These are phyloP conservation scores for Ptiloglossa arizonensis DNA, from an alignment of 1,140 invertebrate species.

Conservation along the genomic window DNA sequence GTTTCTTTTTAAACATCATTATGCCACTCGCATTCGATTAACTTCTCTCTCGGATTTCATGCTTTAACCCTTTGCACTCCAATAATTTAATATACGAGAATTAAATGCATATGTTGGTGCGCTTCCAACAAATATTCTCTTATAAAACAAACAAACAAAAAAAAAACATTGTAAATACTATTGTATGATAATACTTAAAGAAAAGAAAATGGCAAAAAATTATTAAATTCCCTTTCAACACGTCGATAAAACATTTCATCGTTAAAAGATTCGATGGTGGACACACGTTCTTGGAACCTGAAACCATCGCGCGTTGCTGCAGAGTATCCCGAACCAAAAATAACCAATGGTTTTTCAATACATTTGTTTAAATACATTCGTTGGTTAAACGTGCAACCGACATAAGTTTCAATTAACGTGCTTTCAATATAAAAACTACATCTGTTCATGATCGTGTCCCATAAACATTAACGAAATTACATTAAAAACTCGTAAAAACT, in stretches of 20 bases:
- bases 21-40: neutral
- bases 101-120: slow-evolving; percentile 11
- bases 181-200: slow-evolving; percentile 2
- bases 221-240: neutral
- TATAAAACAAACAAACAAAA: no score
- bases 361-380: neutral
- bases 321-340: neutral
- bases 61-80: slow-evolving; percentile 39
- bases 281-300: neutral
- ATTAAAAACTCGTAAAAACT: neutral
- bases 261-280: neutral
- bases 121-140: neutral
- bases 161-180: neutral
- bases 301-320: neutral
- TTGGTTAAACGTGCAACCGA: neutral
- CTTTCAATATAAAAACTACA: neutral
- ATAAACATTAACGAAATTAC: neutral
- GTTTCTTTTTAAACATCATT: neutral
- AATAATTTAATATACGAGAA: neutral
- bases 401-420: neutral
- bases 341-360: neutral
- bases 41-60: neutral
- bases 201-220: neutral
- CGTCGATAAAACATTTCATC: neutral
- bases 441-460: no score